Percentiles rank a stretch among this genome's conserved stretches.
phyloP scores from a whole-genome alignment of 2,797 vertebrate species.

The Phrynocephalus guinanensis region DNA sequence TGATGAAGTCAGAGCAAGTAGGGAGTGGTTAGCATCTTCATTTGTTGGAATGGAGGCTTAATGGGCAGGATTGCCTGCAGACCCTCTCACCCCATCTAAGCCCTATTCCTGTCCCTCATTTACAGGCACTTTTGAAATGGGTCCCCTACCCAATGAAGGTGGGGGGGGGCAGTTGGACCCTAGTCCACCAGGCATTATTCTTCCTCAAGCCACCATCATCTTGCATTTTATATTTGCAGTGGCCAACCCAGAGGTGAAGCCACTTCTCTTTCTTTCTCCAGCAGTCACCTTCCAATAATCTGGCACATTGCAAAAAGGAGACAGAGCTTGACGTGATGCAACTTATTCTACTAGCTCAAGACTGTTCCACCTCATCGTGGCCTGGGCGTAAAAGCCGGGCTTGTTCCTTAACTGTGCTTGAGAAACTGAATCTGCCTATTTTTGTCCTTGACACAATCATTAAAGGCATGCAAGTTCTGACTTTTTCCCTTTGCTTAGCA shows the following conservation, averaged over 20 bases:
- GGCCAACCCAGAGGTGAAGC: conserved; percentile 63
- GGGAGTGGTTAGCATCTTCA: conserved; percentile 62
- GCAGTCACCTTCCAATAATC: conserved; percentile 60
- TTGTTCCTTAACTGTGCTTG: too few species aligned
- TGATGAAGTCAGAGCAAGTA: conserved; percentile 45
- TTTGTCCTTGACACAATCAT: too few species aligned
- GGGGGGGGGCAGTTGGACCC: conserved; percentile 36
- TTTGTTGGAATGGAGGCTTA: conserved; percentile 53
- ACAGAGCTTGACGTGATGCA: too few species aligned
- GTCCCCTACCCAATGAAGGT: conserved; percentile 79
- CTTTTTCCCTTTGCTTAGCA: too few species aligned
- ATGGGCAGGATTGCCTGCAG: too few species aligned
- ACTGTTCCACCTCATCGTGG: too few species aligned
- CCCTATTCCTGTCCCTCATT: conserved; percentile 62
- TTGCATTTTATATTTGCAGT: conserved; percentile 82
- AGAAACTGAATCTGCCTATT: too few species aligned
- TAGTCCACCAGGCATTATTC: conserved; percentile 77
- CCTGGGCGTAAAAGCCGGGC: too few species aligned
- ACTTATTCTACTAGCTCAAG: too few species aligned
- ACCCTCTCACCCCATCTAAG: too few species aligned
- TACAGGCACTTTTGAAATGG: conserved; percentile 77
- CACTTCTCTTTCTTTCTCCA: neutral
- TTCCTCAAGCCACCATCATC: conserved; percentile 80
- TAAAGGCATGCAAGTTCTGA: too few species aligned
- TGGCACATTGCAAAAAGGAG: conserved; percentile 64